phyloP scores from a whole-genome alignment of 2,797 vertebrate species.

The Myotis findleyi region DNA sequence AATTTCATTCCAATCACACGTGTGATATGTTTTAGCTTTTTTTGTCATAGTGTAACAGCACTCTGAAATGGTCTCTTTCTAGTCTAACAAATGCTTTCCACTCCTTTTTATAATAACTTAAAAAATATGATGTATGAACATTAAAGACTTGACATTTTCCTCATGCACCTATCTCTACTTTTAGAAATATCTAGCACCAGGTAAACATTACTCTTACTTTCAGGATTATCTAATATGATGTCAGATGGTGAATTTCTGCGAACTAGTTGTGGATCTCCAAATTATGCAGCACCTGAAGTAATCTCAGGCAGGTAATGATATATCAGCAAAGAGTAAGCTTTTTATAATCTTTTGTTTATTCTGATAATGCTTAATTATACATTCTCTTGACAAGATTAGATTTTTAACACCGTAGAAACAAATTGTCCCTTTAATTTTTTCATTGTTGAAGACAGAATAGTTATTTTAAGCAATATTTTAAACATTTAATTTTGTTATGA shows the following conservation, averaged over 20 bases:
- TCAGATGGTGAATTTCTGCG: conserved; percentile 98
- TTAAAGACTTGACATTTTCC: neutral
- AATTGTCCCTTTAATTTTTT: conserved; percentile 17
- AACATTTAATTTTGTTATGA: conserved; percentile 4
- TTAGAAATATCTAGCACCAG: neutral
- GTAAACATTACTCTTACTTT: conserved; percentile 64
- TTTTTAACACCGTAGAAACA: conserved; percentile 49
- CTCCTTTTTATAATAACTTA: neutral
- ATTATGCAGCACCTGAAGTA: conserved; percentile 99
- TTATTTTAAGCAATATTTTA: neutral
- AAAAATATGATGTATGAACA: neutral
- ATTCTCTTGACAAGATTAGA: conserved; percentile 33
- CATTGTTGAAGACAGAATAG: neutral
- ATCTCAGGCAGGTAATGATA: conserved; percentile 96
- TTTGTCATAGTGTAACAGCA: neutral
- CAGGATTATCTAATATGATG: conserved; percentile 99
- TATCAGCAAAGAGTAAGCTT: neutral
- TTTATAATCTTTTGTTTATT: neutral
- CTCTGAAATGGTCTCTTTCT: neutral
- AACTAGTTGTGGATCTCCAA: conserved; percentile 99
- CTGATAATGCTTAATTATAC: neutral
- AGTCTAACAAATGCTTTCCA: neutral
- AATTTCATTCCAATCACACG: neutral
- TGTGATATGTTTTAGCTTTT: neutral
- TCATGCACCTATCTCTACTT: neutral